Evolutionary conservation across 2,113 vertebrate species (phyloP).

Genomic region (Leptocoma aspasia): DNA sequence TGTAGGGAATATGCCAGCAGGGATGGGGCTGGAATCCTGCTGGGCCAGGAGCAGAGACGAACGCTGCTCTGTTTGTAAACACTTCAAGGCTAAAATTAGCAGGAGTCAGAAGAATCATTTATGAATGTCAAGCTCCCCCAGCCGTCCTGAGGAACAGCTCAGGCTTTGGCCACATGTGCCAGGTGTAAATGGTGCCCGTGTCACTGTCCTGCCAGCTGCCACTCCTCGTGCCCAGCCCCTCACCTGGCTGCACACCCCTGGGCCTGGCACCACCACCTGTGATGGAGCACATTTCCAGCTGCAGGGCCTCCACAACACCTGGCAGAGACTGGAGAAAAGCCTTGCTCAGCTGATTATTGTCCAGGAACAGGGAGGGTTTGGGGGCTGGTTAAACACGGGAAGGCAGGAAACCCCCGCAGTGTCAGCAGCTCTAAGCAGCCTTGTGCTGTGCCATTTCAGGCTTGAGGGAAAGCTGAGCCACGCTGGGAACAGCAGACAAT

Average conservation of each 20-base stretch:
- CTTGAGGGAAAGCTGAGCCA: background rate
- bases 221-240: background rate
- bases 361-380: background rate
- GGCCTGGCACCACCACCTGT: background rate
- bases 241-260: background rate
- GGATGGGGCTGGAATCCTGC: constrained; percentile 3
- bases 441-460: background rate
- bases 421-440: background rate
- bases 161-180: constrained; percentile 2
- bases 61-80: constrained; percentile 70
- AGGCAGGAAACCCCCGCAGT: background rate
- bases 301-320: background rate
- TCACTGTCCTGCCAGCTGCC: constrained; percentile 12
- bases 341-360: background rate
- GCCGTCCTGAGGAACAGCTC: constrained; percentile 34
- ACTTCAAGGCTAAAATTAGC: constrained; percentile 56
- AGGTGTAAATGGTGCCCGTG: background rate
- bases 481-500: rapidly evolving
- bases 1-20: background rate
- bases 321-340: background rate
- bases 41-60: background rate
- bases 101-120: constrained; percentile 9
- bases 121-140: constrained; percentile 39
- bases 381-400: background rate
- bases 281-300: background rate